Evolutionary conservation across 2,113 vertebrate species (phyloP).

Genomic region (Periophthalmus modestus): DNA sequence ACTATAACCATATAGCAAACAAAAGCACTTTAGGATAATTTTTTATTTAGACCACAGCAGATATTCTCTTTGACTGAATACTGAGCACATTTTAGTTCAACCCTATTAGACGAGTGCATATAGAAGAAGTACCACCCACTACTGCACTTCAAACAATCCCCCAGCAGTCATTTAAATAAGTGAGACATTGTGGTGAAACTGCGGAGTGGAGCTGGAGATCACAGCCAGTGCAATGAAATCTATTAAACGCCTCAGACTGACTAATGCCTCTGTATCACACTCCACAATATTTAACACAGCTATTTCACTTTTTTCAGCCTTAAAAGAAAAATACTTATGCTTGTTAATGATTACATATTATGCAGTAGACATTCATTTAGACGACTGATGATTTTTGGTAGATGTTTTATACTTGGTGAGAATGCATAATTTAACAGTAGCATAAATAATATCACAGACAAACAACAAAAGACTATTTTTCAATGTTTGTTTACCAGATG

Average conservation of each 20-base stretch:
- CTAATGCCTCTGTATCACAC: conserved; percentile 1
- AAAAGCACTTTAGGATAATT: neutral
- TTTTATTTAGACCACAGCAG: neutral
- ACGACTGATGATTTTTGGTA: conserved; percentile 15
- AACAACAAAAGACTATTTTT: conserved; percentile 23
- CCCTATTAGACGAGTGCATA: neutral
- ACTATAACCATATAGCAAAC: too few relatives aligned
- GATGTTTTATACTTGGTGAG: conserved; percentile 23
- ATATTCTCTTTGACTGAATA: neutral
- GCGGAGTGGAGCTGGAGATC: conserved; percentile 10
- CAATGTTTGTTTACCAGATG: conserved; percentile 32
- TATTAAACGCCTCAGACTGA: conserved; percentile 12
- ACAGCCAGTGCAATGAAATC: conserved; percentile 22
- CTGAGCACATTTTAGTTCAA: neutral
- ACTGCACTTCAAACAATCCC: conserved; percentile 1
- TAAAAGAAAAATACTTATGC: conserved; percentile 22
- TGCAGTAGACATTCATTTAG: conserved; percentile 16
- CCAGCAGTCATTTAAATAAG: neutral
- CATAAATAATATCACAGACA: conserved; percentile 6
- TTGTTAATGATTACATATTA: conserved; percentile 28
- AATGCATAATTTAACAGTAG: conserved; percentile 39
- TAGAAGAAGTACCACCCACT: conserved; percentile 3
- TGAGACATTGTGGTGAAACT: conserved; percentile 21
- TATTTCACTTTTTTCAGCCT: conserved; percentile 25
- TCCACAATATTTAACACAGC: neutral